Conservation (phyloP, 2,888 invertebrate genomes). For the Lithophane semibrunnea region DNA sequence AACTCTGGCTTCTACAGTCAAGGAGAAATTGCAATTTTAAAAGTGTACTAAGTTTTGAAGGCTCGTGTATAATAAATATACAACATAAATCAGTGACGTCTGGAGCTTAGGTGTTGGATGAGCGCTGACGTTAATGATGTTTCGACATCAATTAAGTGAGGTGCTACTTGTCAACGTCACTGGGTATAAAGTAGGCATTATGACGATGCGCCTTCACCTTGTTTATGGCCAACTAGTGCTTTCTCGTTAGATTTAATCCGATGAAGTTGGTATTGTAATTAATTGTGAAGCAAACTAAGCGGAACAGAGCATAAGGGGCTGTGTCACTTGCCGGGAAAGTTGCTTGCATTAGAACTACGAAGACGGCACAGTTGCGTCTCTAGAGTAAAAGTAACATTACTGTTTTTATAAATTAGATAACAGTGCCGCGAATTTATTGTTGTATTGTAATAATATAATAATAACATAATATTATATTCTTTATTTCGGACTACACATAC, state of each 20-base stretch:
- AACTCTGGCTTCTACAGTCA: no score
- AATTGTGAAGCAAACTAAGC: slow-evolving; percentile 49
- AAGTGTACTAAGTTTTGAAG: no score
- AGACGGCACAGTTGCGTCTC: slow-evolving; percentile 11
- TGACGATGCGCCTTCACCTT: slow-evolving; percentile 30
- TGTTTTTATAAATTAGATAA: background rate
- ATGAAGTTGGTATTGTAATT: slow-evolving; percentile 54
- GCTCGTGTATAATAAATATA: slow-evolving; percentile 34
- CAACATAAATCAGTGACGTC: slow-evolving; percentile 55
- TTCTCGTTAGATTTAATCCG: slow-evolving; percentile 46
- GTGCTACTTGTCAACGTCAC: slow-evolving; percentile 58
- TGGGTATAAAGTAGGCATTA: slow-evolving; percentile 36
- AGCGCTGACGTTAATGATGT: slow-evolving; percentile 65
- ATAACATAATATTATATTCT: no score
- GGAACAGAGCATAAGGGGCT: background rate
- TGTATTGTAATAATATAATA: background rate
- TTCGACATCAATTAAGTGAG: slow-evolving; percentile 64
- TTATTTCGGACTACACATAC: no score
- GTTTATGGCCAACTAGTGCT: slow-evolving; percentile 44
- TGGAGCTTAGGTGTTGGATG: slow-evolving; percentile 41
- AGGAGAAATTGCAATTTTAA: no score
- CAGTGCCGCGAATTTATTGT: background rate
- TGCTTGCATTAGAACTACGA: slow-evolving; percentile 22
- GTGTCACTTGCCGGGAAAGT: slow-evolving; percentile 23
- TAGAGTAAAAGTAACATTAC: slow-evolving; percentile 29